A percentile compares a stretch with the other conserved stretches of the same genome.
These are phyloP conservation scores for Ceyx margarethae DNA, from an alignment of 2,113 vertebrate species.

Conservation along the genomic window DNA sequence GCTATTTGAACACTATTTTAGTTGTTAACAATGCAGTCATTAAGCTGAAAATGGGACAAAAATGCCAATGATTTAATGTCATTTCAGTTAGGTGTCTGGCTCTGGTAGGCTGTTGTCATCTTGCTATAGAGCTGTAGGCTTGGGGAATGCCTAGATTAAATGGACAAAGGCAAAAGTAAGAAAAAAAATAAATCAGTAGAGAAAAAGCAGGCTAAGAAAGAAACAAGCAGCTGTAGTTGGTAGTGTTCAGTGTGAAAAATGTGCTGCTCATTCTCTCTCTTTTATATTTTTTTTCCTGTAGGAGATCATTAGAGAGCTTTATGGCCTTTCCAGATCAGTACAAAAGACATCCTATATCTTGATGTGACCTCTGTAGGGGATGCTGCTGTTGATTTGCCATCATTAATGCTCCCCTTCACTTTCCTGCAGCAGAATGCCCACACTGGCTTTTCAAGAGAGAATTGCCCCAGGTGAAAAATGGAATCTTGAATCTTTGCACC, in stretches of 20 bases:
- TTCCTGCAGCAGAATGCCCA: conserved; percentile 57
- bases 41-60: not conserved
- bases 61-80: not conserved
- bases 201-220: not conserved
- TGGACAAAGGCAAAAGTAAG: not conserved
- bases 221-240: not conserved
- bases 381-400: conserved; percentile 39
- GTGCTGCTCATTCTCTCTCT: not conserved
- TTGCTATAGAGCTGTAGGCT: not conserved
- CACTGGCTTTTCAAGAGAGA: conserved; percentile 47
- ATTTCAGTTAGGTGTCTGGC: not conserved
- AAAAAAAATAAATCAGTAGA: not conserved
- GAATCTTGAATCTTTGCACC: conserved; percentile 66
- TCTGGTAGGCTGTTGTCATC: not conserved
- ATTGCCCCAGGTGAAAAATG: conserved; percentile 70
- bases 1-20: not conserved
- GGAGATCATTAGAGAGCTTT: conserved; percentile 35
- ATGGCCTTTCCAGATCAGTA: conserved; percentile 31
- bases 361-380: conserved; percentile 25
- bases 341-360: conserved; percentile 31
- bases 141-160: not conserved
- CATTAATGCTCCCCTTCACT: conserved; percentile 53
- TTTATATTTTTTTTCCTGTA: not conserved
- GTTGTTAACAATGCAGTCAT: not conserved
- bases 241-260: conserved; percentile 1